Conservation (phyloP, 2,888 invertebrate genomes). For the Melangyna quadrimaculata region DNA sequence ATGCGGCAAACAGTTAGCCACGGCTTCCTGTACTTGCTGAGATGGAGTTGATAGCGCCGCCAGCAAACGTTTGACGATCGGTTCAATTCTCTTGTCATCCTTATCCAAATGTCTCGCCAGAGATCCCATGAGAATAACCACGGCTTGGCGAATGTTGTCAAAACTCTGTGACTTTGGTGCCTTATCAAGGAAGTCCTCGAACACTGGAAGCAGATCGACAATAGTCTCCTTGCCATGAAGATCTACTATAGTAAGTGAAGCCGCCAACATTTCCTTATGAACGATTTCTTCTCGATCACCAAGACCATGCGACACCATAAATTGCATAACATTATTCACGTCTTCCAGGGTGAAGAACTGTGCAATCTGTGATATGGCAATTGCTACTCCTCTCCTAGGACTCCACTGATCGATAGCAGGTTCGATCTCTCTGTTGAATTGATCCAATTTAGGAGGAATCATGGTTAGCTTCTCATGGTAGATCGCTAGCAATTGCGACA, state of each 20-base stretch:
- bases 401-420: constrained; percentile 95
- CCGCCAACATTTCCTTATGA: constrained; percentile 94
- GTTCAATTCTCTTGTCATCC: constrained; percentile 93
- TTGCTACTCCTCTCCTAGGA: constrained; percentile 93
- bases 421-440: constrained; percentile 93
- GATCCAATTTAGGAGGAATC: constrained; percentile 93
- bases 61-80: constrained; percentile 95
- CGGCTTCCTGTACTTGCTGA: constrained; percentile 98
- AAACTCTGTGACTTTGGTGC: constrained; percentile 94
- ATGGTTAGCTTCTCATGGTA: constrained; percentile 90
- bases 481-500: constrained; percentile 86
- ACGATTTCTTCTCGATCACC: constrained; percentile 92
- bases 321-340: constrained; percentile 87
- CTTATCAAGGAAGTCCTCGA: constrained; percentile 95
- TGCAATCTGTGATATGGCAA: constrained; percentile 90
- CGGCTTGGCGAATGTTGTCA: constrained; percentile 96
- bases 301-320: constrained; percentile 92
- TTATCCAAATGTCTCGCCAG: constrained; percentile 97
- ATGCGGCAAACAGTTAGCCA: constrained; percentile 96
- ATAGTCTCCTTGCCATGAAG: constrained; percentile 93
- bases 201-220: constrained; percentile 91
- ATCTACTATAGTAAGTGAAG: constrained; percentile 95
- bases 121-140: constrained; percentile 98
- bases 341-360: constrained; percentile 84
- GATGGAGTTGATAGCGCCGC: constrained; percentile 97